These are phyloP conservation scores for Takifugu flavidus DNA, from an alignment of 2,113 vertebrate species.

Conservation along the genomic window DNA sequence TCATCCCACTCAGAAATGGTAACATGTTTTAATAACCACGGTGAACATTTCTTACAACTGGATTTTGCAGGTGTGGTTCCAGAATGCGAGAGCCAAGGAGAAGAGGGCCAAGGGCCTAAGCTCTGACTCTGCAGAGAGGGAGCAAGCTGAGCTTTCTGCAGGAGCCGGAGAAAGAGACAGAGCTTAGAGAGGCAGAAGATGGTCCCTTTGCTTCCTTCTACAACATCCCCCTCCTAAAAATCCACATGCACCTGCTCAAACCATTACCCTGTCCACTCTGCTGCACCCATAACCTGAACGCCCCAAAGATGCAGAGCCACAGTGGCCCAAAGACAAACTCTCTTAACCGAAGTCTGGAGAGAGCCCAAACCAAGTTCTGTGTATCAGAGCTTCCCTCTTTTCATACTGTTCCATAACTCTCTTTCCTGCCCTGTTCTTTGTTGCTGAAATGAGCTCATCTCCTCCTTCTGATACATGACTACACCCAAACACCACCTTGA, in stretches of 20 bases:
- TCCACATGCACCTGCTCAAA: conserved; percentile 39
- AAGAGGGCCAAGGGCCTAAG: conserved; percentile 85
- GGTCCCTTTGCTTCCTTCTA: conserved; percentile 28
- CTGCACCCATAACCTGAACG: conserved; percentile 62
- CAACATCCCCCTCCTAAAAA: conserved; percentile 30
- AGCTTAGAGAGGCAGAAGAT: conserved; percentile 56
- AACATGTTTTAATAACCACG: background rate
- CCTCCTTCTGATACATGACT: conserved; percentile 48
- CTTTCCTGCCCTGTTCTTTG: conserved; percentile 44
- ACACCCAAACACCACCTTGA: conserved; percentile 69
- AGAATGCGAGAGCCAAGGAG: conserved; percentile 95
- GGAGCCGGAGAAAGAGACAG: conserved; percentile 86
- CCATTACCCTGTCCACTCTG: conserved; percentile 51
- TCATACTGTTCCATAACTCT: conserved; percentile 43
- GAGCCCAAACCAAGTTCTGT: conserved; percentile 58
- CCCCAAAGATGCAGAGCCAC: conserved; percentile 71
- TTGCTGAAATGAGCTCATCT: conserved; percentile 54
- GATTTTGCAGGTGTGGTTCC: conserved; percentile 86
- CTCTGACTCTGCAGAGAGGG: conserved; percentile 67
- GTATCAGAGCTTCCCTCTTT: conserved; percentile 53
- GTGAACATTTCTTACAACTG: conserved; percentile 5
- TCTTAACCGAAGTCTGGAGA: conserved; percentile 80
- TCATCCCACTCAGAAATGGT: background rate
- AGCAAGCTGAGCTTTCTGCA: conserved; percentile 75
- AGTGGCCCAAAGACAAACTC: conserved; percentile 73